A percentile compares a stretch with the other conserved stretches of the same genome.
Conservation (phyloP, 1,140 invertebrate genomes). For the Drosophila tsacasi region DNA sequence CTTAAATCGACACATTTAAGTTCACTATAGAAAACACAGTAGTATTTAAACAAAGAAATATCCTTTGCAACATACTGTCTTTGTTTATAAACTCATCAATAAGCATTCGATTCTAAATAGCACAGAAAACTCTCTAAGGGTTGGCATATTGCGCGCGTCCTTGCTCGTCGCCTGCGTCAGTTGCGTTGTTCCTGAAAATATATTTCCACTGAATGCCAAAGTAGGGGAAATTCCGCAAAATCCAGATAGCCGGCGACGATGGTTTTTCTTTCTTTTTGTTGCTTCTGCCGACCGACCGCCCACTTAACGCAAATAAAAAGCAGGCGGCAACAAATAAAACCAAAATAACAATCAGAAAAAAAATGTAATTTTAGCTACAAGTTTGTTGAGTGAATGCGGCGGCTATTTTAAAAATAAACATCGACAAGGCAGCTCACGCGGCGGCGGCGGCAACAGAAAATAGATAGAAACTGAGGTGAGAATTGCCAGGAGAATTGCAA, state of each 20-base stretch:
- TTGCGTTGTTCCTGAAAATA: conserved; percentile 21
- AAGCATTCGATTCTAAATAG: conserved; percentile 23
- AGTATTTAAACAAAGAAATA: neutral
- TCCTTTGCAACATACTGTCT: neutral
- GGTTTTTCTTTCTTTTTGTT: conserved; percentile 2
- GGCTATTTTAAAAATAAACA: conserved; percentile 54
- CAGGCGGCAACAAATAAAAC: conserved; percentile 23
- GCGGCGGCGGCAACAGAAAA: conserved; percentile 50
- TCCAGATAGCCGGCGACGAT: conserved; percentile 33
- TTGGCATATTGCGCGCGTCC: conserved; percentile 13
- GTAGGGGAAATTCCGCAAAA: conserved; percentile 44
- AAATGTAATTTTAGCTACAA: conserved; percentile 45
- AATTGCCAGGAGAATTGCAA: conserved; percentile 31
- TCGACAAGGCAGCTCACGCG: conserved; percentile 46
- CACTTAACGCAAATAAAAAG: conserved; percentile 53
- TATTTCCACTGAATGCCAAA: conserved; percentile 41
- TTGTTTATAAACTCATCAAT: conserved; percentile 21
- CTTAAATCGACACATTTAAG: neutral
- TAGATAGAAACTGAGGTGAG: conserved; percentile 41
- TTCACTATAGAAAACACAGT: too few species aligned
- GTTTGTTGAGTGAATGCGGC: conserved; percentile 46
- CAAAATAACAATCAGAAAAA: conserved; percentile 37
- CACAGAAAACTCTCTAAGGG: conserved; percentile 4
- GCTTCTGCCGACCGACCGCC: conserved; percentile 17
- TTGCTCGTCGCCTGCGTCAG: conserved; percentile 21